Evolutionary conservation across 2,888 invertebrate species (phyloP).

Genomic region (Octonoba sinensis): DNA sequence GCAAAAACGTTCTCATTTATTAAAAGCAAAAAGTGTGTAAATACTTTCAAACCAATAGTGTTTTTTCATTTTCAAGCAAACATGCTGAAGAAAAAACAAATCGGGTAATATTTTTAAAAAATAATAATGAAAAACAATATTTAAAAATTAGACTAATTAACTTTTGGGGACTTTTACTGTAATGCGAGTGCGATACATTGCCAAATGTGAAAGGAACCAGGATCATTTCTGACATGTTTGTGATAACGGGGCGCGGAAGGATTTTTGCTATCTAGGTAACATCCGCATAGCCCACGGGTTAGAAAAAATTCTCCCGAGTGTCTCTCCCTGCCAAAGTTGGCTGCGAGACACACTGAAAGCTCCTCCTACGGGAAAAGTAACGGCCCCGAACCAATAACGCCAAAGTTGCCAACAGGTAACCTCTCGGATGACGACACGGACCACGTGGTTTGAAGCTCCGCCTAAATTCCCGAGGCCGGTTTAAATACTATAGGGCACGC

Average conservation of each 20-base stretch:
- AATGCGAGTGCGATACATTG: slow-evolving; percentile 10
- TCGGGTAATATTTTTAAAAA: too few species aligned
- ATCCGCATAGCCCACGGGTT: slow-evolving; percentile 57
- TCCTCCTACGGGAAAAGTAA: slow-evolving; percentile 19
- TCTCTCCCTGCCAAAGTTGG: slow-evolving; percentile 7
- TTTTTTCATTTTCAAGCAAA: too few species aligned
- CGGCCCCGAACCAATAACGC: slow-evolving; percentile 28
- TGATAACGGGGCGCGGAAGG: slow-evolving; percentile 11
- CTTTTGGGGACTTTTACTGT: too few species aligned
- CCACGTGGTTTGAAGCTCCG: slow-evolving; percentile 36
- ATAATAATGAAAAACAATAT: too few species aligned
- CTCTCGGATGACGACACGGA: slow-evolving; percentile 30
- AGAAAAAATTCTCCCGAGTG: slow-evolving; percentile 7
- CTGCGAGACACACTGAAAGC: slow-evolving; percentile 12
- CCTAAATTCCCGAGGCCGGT: slow-evolving; percentile 50
- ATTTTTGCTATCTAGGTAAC: slow-evolving; percentile 55
- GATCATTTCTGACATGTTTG: slow-evolving; percentile 1
- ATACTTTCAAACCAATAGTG: too few species aligned
- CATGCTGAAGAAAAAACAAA: too few species aligned
- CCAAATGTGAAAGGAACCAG: slow-evolving; percentile 17
- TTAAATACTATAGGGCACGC: slow-evolving; percentile 55
- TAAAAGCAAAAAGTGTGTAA: too few species aligned
- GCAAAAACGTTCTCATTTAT: too few species aligned
- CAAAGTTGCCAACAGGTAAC: slow-evolving; percentile 21
- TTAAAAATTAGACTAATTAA: too few species aligned